phyloP scores from a whole-genome alignment of 2,113 vertebrate species.

The Chaetodon auriga region DNA sequence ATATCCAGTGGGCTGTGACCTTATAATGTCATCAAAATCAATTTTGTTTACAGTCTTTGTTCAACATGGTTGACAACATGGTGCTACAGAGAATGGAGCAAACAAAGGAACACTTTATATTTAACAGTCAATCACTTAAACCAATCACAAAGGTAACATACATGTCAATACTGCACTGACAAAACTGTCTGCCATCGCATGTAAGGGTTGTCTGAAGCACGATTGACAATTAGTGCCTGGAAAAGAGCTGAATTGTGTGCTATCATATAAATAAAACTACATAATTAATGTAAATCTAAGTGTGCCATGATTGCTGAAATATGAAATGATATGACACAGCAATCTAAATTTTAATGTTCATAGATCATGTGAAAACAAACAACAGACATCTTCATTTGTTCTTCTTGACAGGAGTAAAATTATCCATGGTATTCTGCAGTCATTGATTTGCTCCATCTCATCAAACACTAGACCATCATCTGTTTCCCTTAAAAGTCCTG shows the following conservation, averaged over 20 bases:
- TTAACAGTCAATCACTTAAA: slow-evolving; percentile 10
- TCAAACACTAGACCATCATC: slow-evolving; percentile 35
- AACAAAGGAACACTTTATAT: slow-evolving; percentile 5
- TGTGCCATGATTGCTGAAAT: background rate
- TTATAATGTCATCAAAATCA: slow-evolving; percentile 8
- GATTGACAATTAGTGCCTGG: background rate
- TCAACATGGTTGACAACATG: slow-evolving; percentile 4
- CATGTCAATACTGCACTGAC: slow-evolving; percentile 36
- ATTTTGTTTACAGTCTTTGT: slow-evolving; percentile 13
- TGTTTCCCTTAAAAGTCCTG: slow-evolving; percentile 12
- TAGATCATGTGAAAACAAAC: slow-evolving; percentile 1
- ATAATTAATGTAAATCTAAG: background rate
- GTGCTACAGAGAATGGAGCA: background rate
- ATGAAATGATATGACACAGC: background rate
- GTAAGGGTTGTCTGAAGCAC: background rate
- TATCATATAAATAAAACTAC: background rate
- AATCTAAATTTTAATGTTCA: background rate
- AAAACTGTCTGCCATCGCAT: background rate
- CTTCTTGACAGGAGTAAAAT: slow-evolving; percentile 15
- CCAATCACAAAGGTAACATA: slow-evolving; percentile 20
- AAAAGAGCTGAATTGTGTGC: background rate
- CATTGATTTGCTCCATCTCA: slow-evolving; percentile 20
- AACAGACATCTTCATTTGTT: background rate
- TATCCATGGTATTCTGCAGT: background rate
- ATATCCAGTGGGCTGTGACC: background rate